Conservation (phyloP, 1,140 invertebrate genomes). For the Tachypleus tridentatus region DNA sequence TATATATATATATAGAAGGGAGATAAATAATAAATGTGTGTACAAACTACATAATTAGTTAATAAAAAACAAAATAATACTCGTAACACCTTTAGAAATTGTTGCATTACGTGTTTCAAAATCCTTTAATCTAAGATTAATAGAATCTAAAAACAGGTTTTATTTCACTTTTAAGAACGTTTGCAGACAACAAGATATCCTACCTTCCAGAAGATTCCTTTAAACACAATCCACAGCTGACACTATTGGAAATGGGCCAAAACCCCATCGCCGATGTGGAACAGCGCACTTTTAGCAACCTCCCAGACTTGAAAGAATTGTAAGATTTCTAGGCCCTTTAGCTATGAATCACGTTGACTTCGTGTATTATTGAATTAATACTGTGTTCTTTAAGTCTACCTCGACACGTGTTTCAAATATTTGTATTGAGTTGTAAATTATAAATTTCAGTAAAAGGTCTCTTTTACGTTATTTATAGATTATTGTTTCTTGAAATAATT, state of each 20-base stretch:
- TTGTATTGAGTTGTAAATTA: too few species aligned
- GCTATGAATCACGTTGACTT: background rate
- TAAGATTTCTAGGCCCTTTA: slow-evolving; percentile 29
- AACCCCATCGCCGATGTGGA: slow-evolving; percentile 31
- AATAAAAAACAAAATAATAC: too few species aligned
- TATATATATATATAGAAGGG: too few species aligned
- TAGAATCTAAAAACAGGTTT: background rate
- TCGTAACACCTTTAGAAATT: background rate
- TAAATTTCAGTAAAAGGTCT: too few species aligned
- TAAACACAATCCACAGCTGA: slow-evolving; percentile 26
- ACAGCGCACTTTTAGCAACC: slow-evolving; percentile 27
- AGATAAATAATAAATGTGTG: too few species aligned
- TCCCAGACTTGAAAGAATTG: slow-evolving; percentile 32
- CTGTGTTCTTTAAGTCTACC: too few species aligned
- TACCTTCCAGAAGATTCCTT: slow-evolving; percentile 20
- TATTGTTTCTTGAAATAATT: too few species aligned
- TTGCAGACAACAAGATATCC: slow-evolving; percentile 14
- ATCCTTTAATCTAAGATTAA: background rate
- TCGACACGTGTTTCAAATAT: too few species aligned
- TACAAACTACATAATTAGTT: too few species aligned
- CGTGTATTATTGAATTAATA: slow-evolving; percentile 20
- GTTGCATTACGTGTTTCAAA: background rate
- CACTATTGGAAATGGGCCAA: slow-evolving; percentile 29
- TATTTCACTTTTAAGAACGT: slow-evolving; percentile 3
- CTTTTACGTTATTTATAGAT: too few species aligned